phyloP scores from a whole-genome alignment of 2,888 invertebrate genomes.

The Callimorpha dominula region DNA sequence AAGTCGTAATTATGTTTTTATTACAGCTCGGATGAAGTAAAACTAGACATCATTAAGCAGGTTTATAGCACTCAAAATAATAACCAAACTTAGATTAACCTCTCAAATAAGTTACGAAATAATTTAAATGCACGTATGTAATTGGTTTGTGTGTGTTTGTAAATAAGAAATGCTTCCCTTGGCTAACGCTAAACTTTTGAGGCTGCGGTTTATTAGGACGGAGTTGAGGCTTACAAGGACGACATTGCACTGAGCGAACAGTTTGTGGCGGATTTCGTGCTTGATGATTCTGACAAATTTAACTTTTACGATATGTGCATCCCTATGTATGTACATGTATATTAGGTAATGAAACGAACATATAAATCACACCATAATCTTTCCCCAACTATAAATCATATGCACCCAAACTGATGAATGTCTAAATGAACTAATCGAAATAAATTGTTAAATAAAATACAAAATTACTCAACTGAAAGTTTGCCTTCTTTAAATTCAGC shows the following conservation, averaged over 20 bases:
- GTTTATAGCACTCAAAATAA: constrained; percentile 31
- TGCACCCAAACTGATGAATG: too few species aligned
- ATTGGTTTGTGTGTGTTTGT: constrained; percentile 70
- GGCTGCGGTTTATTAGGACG: constrained; percentile 47
- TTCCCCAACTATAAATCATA: too few species aligned
- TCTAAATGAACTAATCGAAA: background rate
- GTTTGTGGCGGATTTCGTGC: constrained; percentile 4
- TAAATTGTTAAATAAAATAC: background rate
- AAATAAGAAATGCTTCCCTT: constrained; percentile 67
- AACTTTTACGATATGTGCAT: background rate
- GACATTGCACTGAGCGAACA: background rate
- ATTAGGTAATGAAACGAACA: too few species aligned
- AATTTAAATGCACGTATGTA: constrained; percentile 60
- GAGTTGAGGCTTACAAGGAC: background rate
- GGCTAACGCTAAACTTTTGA: constrained; percentile 53
- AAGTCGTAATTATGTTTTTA: too few species aligned
- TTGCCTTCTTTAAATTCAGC: background rate
- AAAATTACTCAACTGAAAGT: background rate
- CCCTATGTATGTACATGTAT: background rate
- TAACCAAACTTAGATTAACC: constrained; percentile 48
- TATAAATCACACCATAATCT: too few species aligned
- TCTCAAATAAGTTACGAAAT: constrained; percentile 59
- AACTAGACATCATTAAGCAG: constrained; percentile 11
- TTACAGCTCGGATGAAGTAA: too few species aligned
- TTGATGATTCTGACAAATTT: background rate